Evolutionary conservation across 1,140 invertebrate genomes (phyloP).

Genomic region (Aphelenchoides avenae): DNA sequence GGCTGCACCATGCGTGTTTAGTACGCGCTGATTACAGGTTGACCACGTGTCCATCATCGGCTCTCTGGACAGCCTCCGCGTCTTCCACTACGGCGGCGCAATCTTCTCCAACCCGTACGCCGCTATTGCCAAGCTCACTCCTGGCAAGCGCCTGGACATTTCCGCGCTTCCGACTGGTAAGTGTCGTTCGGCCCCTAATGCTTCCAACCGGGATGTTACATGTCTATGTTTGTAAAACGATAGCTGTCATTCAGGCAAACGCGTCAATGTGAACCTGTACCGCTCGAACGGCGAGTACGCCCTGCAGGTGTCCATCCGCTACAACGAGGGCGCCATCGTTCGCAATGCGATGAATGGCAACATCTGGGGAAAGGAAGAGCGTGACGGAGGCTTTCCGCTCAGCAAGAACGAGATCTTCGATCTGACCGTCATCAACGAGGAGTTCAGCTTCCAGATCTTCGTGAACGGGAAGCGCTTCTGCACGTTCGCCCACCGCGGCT

Average conservation of each 20-base stretch:
- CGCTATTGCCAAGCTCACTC: conserved; percentile 51
- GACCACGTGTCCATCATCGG: conserved; percentile 56
- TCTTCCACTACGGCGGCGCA: conserved; percentile 56
- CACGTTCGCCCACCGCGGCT: conserved; percentile 35
- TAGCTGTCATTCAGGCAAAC: conserved; percentile 50
- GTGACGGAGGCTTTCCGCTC: conserved; percentile 53
- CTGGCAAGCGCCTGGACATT: conserved; percentile 54
- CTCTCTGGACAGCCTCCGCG: conserved; percentile 47
- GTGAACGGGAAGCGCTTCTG: conserved; percentile 48
- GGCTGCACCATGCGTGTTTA: too few relatives aligned
- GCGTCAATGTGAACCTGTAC: conserved; percentile 57
- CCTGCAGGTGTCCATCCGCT: conserved; percentile 56
- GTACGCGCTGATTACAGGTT: conserved; percentile 20
- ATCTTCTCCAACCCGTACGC: conserved; percentile 53
- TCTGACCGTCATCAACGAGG: conserved; percentile 55
- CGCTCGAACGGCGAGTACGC: conserved; percentile 51
- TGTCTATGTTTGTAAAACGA: too few relatives aligned
- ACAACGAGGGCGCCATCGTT: conserved; percentile 56
- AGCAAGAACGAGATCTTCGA: conserved; percentile 57
- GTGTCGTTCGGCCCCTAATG: too few relatives aligned
- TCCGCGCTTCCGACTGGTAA: conserved; percentile 53
- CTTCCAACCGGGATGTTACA: too few relatives aligned
- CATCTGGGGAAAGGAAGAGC: conserved; percentile 54
- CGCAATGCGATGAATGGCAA: conserved; percentile 52
- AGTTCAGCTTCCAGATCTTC: conserved; percentile 43